phyloP scores from a whole-genome alignment of 2,888 invertebrate species.

The Pheosia tremula region DNA sequence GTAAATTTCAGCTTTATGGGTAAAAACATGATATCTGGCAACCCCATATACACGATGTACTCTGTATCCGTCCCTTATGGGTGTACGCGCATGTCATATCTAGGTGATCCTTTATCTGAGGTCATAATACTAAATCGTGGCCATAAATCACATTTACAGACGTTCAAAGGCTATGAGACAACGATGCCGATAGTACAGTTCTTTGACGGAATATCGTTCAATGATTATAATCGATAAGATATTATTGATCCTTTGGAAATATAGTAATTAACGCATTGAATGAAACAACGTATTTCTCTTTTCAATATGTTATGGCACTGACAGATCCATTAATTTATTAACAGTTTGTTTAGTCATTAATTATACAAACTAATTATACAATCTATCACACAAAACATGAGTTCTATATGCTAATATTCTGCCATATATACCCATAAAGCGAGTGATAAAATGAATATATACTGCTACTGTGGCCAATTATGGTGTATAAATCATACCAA shows the following conservation, averaged over 20 bases:
- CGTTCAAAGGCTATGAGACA: conserved; percentile 24
- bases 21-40: too few relatives aligned
- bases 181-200: conserved; percentile 11
- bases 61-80: too few relatives aligned
- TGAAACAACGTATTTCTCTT: too few relatives aligned
- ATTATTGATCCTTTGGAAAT: too few relatives aligned
- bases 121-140: conserved; percentile 17
- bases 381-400: background rate
- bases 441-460: conserved; percentile 16
- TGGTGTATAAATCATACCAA: conserved; percentile 26
- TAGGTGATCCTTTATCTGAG: too few relatives aligned
- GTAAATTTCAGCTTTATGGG: too few relatives aligned
- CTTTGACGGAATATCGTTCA: conserved; percentile 6
- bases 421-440: conserved; percentile 24
- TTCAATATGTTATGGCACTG: too few relatives aligned
- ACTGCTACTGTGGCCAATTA: conserved; percentile 10
- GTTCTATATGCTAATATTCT: conserved; percentile 19
- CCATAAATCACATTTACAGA: conserved; percentile 28
- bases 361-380: too few relatives aligned
- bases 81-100: too few relatives aligned
- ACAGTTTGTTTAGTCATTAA: background rate
- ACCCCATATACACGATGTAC: too few relatives aligned
- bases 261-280: too few relatives aligned
- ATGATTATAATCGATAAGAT: background rate
- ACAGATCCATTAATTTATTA: too few relatives aligned